phyloP scores from a whole-genome alignment of 1,140 invertebrate genomes.

The Apis cerana region DNA sequence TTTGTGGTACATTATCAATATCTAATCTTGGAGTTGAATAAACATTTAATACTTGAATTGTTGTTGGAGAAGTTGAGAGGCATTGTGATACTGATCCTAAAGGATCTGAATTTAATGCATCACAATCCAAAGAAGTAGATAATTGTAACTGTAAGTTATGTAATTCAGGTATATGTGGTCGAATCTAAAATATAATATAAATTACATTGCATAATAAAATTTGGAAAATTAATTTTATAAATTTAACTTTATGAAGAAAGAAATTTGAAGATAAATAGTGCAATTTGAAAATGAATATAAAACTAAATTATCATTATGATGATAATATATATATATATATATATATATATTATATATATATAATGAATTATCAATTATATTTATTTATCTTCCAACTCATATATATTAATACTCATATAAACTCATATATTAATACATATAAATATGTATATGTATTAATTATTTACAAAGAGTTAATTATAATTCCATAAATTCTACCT shows the following conservation, averaged over 20 bases:
- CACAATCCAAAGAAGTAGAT: slow-evolving; percentile 76
- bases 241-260: not conserved
- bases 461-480: not conserved
- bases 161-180: slow-evolving; percentile 85
- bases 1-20: slow-evolving; percentile 79
- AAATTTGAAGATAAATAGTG: no score
- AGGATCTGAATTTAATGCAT: slow-evolving; percentile 74
- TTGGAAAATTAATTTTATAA: not conserved
- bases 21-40: slow-evolving; percentile 78
- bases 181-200: slow-evolving; percentile 80
- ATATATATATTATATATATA: no score
- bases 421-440: no score
- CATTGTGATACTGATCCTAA: slow-evolving; percentile 76
- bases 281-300: no score
- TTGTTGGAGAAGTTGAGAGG: slow-evolving; percentile 77
- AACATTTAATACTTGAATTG: slow-evolving; percentile 80
- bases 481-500: slow-evolving; percentile 80
- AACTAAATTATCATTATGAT: no score
- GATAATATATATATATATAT: no score
- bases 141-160: slow-evolving; percentile 79
- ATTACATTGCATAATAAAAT: not conserved
- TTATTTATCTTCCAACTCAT: no score
- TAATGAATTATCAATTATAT: no score
- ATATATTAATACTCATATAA: no score
- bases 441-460: no score